These are phyloP conservation scores for Resseliella maxima DNA, from an alignment of 2,888 invertebrate species.

Conservation along the genomic window DNA sequence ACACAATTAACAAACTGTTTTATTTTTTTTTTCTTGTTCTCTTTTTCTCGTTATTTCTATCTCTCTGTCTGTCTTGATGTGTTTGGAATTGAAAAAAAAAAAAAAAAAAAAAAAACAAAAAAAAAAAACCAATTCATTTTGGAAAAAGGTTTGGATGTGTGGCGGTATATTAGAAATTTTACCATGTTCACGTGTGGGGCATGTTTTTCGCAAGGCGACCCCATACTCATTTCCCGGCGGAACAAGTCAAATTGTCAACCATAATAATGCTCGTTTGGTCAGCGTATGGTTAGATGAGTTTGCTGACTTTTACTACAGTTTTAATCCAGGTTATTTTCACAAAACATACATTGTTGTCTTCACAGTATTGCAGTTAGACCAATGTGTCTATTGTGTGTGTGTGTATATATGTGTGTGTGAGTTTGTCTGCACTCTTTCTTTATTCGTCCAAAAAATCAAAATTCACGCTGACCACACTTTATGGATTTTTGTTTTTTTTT, in stretches of 20 bases:
- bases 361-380: too few relatives aligned
- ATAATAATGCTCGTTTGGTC: constrained; percentile 97
- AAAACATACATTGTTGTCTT: constrained; percentile 54
- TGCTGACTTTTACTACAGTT: constrained; percentile 98
- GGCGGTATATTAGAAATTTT: constrained; percentile 93
- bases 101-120: constrained; percentile 34
- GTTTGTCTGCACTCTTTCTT: not conserved
- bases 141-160: constrained; percentile 97
- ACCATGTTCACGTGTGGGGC: constrained; percentile 95
- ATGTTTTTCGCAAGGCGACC: constrained; percentile 97
- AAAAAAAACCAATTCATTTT: too few relatives aligned
- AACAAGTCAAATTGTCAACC: constrained; percentile 95
- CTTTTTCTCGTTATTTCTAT: not conserved
- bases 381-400: constrained; percentile 26
- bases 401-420: not conserved
- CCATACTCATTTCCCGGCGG: constrained; percentile 99
- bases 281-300: constrained; percentile 99
- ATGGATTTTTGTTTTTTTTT: not conserved
- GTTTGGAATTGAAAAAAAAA: constrained; percentile 56
- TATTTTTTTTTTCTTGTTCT: not conserved
- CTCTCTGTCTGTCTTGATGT: too few relatives aligned
- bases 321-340: constrained; percentile 85
- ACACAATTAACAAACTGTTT: constrained; percentile 16
- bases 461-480: not conserved
- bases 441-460: not conserved